A percentile compares a stretch with the other conserved stretches of the same genome.
These are phyloP conservation scores for Drosophila algonquin DNA, from an alignment of 2,888 invertebrate species.

Conservation along the genomic window DNA sequence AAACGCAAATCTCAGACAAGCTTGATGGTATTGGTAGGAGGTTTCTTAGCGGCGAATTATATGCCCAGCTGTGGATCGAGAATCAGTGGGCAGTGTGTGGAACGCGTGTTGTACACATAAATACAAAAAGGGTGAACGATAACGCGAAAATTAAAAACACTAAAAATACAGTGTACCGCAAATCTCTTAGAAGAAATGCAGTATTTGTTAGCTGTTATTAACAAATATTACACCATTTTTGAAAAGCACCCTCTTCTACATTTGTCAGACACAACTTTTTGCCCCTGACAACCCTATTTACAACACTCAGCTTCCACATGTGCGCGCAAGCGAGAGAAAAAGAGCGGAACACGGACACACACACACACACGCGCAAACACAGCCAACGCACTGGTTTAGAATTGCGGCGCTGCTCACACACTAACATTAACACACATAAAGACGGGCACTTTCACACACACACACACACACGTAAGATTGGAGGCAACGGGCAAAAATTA, in stretches of 20 bases:
- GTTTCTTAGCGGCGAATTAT: conserved; percentile 28
- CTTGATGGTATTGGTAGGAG: conserved; percentile 6
- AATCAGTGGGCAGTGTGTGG: conserved; percentile 18
- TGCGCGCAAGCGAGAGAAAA: conserved; percentile 59
- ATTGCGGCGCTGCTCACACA: conserved; percentile 57
- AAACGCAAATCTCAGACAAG: conserved; percentile 25
- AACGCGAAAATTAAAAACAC: neutral
- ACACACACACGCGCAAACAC: conserved; percentile 29
- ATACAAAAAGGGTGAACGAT: conserved; percentile 42
- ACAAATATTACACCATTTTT: neutral
- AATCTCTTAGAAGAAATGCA: neutral
- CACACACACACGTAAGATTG: conserved; percentile 58
- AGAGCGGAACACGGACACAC: conserved; percentile 31
- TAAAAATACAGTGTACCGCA: neutral
- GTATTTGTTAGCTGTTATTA: neutral
- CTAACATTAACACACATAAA: conserved; percentile 29
- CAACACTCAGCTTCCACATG: conserved; percentile 69
- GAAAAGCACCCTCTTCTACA: conserved; percentile 11
- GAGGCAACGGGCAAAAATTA: conserved; percentile 64
- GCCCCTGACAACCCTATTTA: conserved; percentile 31
- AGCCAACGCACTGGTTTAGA: conserved; percentile 57
- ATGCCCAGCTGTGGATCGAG: conserved; percentile 39
- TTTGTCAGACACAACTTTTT: neutral
- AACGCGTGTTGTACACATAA: conserved; percentile 36
- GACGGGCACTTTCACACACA: conserved; percentile 43